Conservation (phyloP, 92 coral and sea anemone species). For the Phenganax subtilis region DNA sequence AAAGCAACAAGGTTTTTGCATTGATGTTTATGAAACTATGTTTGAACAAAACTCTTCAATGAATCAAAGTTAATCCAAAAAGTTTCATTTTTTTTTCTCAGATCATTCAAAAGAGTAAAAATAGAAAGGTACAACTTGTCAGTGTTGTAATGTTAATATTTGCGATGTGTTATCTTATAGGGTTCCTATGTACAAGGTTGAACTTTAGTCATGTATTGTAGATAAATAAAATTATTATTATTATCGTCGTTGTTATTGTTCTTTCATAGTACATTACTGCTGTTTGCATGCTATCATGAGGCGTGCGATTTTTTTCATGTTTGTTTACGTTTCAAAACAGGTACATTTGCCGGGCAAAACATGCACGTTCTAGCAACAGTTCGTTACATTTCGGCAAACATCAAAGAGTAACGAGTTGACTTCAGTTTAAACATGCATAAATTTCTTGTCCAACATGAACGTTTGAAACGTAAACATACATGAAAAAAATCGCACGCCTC, state of each 20-base stretch:
- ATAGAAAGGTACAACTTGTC: conserved; percentile 65
- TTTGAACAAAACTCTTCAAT: background rate
- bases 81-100: conserved; percentile 21
- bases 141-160: no score
- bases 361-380: background rate
- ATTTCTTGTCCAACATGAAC: no score
- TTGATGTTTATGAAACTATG: background rate
- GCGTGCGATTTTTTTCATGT: no score
- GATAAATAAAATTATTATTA: background rate
- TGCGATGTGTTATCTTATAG: no score
- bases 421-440: no score
- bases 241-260: no score
- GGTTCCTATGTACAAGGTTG: background rate
- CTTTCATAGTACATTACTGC: no score
- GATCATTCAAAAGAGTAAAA: conserved; percentile 92
- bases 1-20: conserved; percentile 61
- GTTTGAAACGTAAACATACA: no score
- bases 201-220: background rate
- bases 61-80: background rate
- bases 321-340: no score
- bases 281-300: no score
- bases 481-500: no score
- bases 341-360: no score
- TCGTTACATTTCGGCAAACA: background rate
- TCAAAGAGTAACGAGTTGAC: background rate